Evolutionary conservation across 2,113 vertebrate species (phyloP).

Genomic region (Donacobius atricapilla): DNA sequence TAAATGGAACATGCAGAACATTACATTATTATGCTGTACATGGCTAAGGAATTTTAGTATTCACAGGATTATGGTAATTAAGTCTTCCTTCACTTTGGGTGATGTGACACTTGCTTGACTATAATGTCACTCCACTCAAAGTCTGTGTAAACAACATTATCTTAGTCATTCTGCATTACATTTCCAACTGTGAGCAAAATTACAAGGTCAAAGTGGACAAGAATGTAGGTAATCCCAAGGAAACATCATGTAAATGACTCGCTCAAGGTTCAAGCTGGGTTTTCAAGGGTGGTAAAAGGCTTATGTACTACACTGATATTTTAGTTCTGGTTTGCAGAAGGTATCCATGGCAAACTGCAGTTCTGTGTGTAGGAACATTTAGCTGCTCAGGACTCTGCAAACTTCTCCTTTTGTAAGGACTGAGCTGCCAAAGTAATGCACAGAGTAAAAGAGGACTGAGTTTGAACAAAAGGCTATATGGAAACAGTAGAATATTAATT

Average conservation of each 20-base stretch:
- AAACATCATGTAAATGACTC: slow-evolving; percentile 75
- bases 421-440: background rate
- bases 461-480: background rate
- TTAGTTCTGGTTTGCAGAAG: background rate
- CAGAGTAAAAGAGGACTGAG: background rate
- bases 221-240: slow-evolving; percentile 74
- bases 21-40: slow-evolving; percentile 80
- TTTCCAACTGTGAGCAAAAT: slow-evolving; percentile 80
- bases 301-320: slow-evolving; percentile 39
- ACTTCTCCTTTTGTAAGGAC: background rate
- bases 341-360: background rate
- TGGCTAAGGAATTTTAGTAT: slow-evolving; percentile 80
- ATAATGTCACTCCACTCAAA: slow-evolving; percentile 88
- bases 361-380: background rate
- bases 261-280: slow-evolving; percentile 58
- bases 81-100: slow-evolving; percentile 80
- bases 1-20: slow-evolving; percentile 67
- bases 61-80: slow-evolving; percentile 84
- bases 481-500: slow-evolving; percentile 14
- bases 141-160: slow-evolving; percentile 88
- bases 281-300: slow-evolving; percentile 66
- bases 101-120: slow-evolving; percentile 83
- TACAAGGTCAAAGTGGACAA: slow-evolving; percentile 82
- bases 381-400: background rate
- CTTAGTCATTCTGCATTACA: slow-evolving; percentile 78